These are phyloP conservation scores for Scaptomyza flava DNA, from an alignment of 2,888 invertebrate species.

Conservation along the genomic window DNA sequence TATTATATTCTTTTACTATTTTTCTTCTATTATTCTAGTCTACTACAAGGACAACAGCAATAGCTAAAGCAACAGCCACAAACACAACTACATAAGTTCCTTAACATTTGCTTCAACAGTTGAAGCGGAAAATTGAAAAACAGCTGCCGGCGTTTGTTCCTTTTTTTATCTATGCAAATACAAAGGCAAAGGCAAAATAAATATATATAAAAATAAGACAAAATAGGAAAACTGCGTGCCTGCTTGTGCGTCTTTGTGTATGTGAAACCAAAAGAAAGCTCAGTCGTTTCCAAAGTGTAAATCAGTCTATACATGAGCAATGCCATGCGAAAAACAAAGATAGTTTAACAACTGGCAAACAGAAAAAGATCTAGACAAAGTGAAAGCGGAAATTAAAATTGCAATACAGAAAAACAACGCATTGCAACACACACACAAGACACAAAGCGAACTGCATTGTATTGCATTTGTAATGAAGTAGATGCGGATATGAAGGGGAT, in stretches of 20 bases:
- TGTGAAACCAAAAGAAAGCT: constrained; percentile 34
- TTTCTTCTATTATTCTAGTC: constrained; percentile 35
- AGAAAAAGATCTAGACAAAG: constrained; percentile 74
- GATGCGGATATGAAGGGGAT: constrained; percentile 25
- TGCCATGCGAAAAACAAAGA: constrained; percentile 9
- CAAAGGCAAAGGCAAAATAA: background rate
- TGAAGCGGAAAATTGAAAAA: constrained; percentile 79
- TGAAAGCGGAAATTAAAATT: constrained; percentile 80
- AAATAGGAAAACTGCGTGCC: constrained; percentile 34
- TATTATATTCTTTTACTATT: constrained; percentile 17
- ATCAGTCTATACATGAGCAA: constrained; percentile 59
- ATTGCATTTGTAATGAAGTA: constrained; percentile 69
- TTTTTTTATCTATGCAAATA: constrained; percentile 33
- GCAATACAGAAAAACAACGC: constrained; percentile 66
- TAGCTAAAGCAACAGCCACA: constrained; percentile 9
- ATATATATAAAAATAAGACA: constrained; percentile 12
- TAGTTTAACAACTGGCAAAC: constrained; percentile 23
- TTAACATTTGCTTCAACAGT: constrained; percentile 65
- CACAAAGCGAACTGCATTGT: constrained; percentile 43
- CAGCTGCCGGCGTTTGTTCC: constrained; percentile 63
- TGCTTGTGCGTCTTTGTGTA: constrained; percentile 26
- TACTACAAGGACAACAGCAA: constrained; percentile 12
- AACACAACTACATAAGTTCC: constrained; percentile 24
- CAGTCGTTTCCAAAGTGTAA: constrained; percentile 58
- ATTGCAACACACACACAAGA: constrained; percentile 31